These are phyloP conservation scores for Oeneis ivallda DNA, from an alignment of 2,888 invertebrate genomes.

Conservation along the genomic window DNA sequence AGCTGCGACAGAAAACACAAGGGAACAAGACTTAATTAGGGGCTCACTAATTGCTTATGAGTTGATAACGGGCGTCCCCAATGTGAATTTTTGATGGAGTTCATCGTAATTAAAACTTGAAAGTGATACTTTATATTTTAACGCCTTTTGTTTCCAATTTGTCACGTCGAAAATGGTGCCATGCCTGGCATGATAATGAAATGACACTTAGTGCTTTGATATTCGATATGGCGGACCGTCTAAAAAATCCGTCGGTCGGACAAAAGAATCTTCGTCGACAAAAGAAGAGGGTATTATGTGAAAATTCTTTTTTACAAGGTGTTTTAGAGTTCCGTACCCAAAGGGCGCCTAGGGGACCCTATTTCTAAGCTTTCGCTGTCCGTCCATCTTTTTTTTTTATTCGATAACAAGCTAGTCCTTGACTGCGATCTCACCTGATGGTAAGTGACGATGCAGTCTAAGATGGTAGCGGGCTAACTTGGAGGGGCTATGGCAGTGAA, in stretches of 20 bases:
- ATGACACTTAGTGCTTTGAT: conserved; percentile 4
- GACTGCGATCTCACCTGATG: no score
- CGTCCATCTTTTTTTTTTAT: no score
- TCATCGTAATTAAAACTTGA: conserved; percentile 27
- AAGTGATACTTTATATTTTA: conserved; percentile 19
- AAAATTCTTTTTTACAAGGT: no score
- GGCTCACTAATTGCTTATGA: conserved; percentile 32
- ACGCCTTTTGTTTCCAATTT: conserved; percentile 1
- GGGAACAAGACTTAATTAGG: conserved; percentile 28
- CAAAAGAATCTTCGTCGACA: background rate
- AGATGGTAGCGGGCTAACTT: no score
- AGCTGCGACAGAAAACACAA: conserved; percentile 27
- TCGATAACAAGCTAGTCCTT: no score
- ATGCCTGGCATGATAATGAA: background rate
- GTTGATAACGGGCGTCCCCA: conserved; percentile 28
- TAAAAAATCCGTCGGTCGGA: background rate
- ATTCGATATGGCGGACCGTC: background rate
- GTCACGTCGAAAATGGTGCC: background rate
- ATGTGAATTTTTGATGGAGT: conserved; percentile 29
- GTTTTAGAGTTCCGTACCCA: no score
- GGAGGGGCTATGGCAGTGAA: no score
- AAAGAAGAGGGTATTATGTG: no score
- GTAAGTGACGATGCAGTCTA: no score
- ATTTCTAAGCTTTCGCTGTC: no score
- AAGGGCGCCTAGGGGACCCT: no score